phyloP scores from a whole-genome alignment of 2,888 invertebrate species.

The Drosophila lutescens region DNA sequence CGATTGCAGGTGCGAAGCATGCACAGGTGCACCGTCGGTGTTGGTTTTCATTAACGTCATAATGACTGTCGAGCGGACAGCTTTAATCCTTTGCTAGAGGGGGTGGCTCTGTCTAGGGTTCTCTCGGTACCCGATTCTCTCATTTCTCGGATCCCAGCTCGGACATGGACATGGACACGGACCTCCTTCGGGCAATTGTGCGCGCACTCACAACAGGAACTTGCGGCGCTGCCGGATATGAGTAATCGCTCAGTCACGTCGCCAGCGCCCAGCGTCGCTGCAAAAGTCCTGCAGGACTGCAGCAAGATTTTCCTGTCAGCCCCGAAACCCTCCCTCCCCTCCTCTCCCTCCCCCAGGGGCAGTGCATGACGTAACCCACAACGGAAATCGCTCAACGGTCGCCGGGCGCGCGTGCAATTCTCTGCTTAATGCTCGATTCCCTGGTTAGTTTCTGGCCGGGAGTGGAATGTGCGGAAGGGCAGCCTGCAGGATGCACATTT shows the following conservation, averaged over 20 bases:
- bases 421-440: conserved; percentile 47
- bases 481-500: conserved; percentile 39
- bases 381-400: conserved; percentile 69
- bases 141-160: conserved; percentile 2
- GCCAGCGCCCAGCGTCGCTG: conserved; percentile 23
- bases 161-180: conserved; percentile 25
- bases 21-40: conserved; percentile 73
- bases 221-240: conserved; percentile 72
- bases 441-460: conserved; percentile 11
- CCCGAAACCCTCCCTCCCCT: neutral
- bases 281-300: conserved; percentile 56
- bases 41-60: conserved; percentile 79
- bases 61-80: conserved; percentile 64
- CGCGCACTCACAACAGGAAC: conserved; percentile 69
- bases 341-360: conserved; percentile 1
- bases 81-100: conserved; percentile 65
- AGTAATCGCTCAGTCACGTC: conserved; percentile 77
- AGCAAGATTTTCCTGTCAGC: conserved; percentile 57
- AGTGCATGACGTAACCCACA: conserved; percentile 72
- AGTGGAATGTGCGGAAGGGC: neutral
- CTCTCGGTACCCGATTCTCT: neutral
- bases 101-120: conserved; percentile 5
- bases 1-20: conserved; percentile 66
- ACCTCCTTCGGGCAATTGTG: conserved; percentile 56
- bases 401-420: conserved; percentile 59